Evolutionary conservation across 2,797 vertebrate genomes (phyloP), one percentile per base, ranked within the genome.

Genomic region (Loriculus beryllinus): DNA sequence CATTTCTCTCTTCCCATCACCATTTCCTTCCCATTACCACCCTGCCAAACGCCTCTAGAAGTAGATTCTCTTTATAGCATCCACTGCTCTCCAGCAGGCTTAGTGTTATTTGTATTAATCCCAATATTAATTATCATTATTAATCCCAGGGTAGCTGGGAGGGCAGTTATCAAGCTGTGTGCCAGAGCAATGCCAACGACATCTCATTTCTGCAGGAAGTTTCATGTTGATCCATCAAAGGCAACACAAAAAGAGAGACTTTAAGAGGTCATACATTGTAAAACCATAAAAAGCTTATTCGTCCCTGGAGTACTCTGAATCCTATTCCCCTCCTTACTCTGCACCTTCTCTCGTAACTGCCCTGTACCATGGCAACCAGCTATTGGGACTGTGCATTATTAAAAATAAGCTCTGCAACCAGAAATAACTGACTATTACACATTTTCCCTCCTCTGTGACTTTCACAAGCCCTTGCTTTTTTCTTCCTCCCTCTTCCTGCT

Each of bases 291-390:
- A 79, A 91, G 52, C 65, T 72, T 28, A 31, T 26, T 49, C 54
- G 75, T 92, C 54, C 67, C 70, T 16, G 5, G 78, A 92, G 68
- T 26, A 3, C 33, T 84, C 63, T 42, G 87, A 90, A 47, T 59
- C 43, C 54, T 65, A 18, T 57, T 86, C 60, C 80, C 28, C n/a
- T 86, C 65, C 65, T 74, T 37, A 42, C 57, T 83, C 87, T 78
- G 42, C 47, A 93, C 80, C 82, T 88, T 79, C 49, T 87, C 79
- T 91, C 3, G 0, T 62, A 63, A 74, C 62, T 79, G 63, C 17
- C 72, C 87, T 86, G 83, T 93, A 86, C 33, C 92, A 93, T 84
- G 89, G 92, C 95, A 96, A 93, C 91, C 74, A 88, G 77, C 51
- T 86, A 54, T 35, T 65, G 59, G 72, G 69, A 69, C 43, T 78